Conservation (phyloP, 2,888 invertebrate species). For the Antheraea assamensis region DNA sequence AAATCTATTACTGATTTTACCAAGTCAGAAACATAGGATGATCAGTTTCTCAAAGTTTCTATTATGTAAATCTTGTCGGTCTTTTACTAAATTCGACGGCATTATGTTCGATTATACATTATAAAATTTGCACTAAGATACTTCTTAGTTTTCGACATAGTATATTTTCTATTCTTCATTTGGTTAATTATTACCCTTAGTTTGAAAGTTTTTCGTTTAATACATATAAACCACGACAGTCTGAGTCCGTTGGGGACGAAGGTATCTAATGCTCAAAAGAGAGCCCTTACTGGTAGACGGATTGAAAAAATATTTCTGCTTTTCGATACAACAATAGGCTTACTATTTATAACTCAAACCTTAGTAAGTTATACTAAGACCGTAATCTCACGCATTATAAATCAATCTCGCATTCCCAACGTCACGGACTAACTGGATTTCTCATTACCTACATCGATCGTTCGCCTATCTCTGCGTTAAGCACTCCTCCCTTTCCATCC, state of each 20-base stretch:
- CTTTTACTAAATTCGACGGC: no score
- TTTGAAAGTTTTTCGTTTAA: neutral
- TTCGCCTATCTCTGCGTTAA: conserved; percentile 7
- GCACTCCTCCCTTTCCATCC: neutral
- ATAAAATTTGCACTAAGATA: neutral
- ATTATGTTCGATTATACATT: neutral
- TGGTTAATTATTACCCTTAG: neutral
- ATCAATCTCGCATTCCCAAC: conserved; percentile 32
- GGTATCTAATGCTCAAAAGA: neutral
- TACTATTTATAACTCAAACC: conserved; percentile 14
- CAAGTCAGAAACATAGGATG: no score
- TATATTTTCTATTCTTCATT: neutral
- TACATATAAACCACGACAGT: neutral
- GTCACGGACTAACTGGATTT: conserved; percentile 27
- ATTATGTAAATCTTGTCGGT: no score
- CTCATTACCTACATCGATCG: conserved; percentile 22
- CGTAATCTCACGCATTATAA: conserved; percentile 19
- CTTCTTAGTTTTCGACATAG: neutral
- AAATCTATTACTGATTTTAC: no score
- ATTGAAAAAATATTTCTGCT: neutral
- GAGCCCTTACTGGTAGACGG: neutral
- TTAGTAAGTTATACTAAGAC: conserved; percentile 18
- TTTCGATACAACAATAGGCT: neutral
- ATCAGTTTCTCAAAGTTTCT: no score
- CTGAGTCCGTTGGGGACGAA: neutral